These are phyloP conservation scores for Microcebus murinus DNA, from an alignment of 2,113 vertebrate genomes.

Conservation along the genomic window DNA sequence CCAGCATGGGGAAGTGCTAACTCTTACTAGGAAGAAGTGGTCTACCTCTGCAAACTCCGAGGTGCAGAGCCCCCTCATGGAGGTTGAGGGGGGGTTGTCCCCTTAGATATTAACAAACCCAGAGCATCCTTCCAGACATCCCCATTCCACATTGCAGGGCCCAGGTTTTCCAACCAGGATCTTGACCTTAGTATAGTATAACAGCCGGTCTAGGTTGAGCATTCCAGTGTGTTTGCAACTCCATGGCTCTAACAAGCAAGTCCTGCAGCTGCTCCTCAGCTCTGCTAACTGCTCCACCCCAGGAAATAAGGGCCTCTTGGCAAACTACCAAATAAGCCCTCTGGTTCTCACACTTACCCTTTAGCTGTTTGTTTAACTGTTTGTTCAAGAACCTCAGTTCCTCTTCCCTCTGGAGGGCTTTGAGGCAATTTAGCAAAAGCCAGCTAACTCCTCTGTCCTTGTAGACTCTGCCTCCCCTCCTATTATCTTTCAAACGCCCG, in stretches of 20 bases:
- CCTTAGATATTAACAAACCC: neutral
- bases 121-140: neutral
- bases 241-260: too few species aligned
- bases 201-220: neutral
- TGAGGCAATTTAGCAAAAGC: neutral
- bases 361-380: constrained; percentile 10
- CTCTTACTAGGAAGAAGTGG: neutral
- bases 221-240: neutral
- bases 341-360: neutral
- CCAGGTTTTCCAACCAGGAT: neutral
- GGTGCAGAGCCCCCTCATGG: neutral
- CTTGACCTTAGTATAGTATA: neutral
- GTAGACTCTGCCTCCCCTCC: neutral
- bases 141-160: neutral
- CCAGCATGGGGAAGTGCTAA: neutral
- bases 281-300: too few species aligned
- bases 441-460: neutral
- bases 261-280: too few species aligned
- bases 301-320: too few species aligned
- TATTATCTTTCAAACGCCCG: too few species aligned
- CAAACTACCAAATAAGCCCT: too few species aligned
- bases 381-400: neutral
- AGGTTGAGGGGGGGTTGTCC: neutral
- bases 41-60: neutral
- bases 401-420: neutral